phyloP scores from a whole-genome alignment of 2,113 vertebrate genomes.

The Oncorhynchus mykiss region DNA sequence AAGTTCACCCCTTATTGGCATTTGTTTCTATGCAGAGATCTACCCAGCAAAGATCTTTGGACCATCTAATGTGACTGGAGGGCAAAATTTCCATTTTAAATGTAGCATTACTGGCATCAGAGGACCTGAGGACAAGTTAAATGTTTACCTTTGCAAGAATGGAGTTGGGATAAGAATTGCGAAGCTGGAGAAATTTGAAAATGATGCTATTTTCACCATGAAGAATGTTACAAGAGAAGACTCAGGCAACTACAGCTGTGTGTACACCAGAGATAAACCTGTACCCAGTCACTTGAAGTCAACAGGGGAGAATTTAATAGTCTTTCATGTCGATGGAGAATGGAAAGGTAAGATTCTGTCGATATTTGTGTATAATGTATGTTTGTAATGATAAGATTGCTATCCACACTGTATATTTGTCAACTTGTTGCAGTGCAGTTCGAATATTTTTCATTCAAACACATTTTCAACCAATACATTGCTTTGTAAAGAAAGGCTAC shows the following conservation, averaged over 20 bases:
- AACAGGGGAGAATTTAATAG: neutral
- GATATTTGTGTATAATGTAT: neutral
- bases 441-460: too few species aligned
- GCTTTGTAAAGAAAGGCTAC: too few species aligned
- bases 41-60: neutral
- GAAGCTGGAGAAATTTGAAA: neutral
- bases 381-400: neutral
- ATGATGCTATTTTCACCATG: neutral
- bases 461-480: too few species aligned
- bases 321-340: neutral
- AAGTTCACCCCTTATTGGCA: too few species aligned
- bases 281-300: neutral
- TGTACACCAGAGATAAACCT: neutral
- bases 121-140: neutral
- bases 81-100: neutral
- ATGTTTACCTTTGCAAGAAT: neutral
- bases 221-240: neutral
- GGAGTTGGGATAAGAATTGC: neutral
- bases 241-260: slow-evolving; percentile 13
- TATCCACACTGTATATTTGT: neutral
- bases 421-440: too few species aligned
- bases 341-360: neutral
- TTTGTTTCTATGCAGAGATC: too few species aligned
- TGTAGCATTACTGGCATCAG: neutral
- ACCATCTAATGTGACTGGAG: neutral